A percentile compares a stretch with the other conserved stretches of the same genome.
phyloP scores from a whole-genome alignment of 92 coral and sea anemone species.

The Galaxea fascicularis region DNA sequence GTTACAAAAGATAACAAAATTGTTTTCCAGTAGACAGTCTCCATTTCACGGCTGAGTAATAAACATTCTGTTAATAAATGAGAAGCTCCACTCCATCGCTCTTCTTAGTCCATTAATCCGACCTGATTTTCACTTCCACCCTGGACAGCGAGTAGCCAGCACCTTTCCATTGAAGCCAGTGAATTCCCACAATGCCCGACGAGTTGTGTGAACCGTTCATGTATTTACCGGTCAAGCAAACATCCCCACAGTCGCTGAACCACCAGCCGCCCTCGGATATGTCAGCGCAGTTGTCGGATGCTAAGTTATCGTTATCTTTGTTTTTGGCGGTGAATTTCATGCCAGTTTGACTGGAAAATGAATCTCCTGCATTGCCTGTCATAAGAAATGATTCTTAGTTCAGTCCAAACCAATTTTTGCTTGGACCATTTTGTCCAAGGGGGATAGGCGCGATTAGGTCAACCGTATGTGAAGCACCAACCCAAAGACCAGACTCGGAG shows the following conservation, averaged over 20 bases:
- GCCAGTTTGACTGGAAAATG: conserved; percentile 64
- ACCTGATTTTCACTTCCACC: conserved; percentile 73
- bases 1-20: too few species aligned
- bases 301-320: conserved; percentile 58
- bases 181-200: conserved; percentile 71
- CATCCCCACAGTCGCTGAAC: conserved; percentile 68
- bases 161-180: conserved; percentile 76
- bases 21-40: too few species aligned
- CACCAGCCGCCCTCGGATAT: conserved; percentile 77
- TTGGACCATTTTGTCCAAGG: too few species aligned
- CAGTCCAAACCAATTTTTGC: too few species aligned
- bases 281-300: conserved; percentile 45
- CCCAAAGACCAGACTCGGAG: too few species aligned
- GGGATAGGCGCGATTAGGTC: too few species aligned
- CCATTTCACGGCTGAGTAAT: too few species aligned
- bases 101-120: not conserved
- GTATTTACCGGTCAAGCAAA: conserved; percentile 72
- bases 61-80: too few species aligned
- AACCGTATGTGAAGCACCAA: too few species aligned
- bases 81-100: not conserved
- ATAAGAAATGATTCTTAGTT: not conserved
- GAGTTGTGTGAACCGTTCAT: conserved; percentile 52
- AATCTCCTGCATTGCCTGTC: conserved; percentile 75
- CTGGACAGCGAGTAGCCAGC: conserved; percentile 55
- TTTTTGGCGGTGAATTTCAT: conserved; percentile 65